Base-by-base conservation (phyloP, 2,113 vertebrate genomes). In the Malurus melanocephalus region DNA sequence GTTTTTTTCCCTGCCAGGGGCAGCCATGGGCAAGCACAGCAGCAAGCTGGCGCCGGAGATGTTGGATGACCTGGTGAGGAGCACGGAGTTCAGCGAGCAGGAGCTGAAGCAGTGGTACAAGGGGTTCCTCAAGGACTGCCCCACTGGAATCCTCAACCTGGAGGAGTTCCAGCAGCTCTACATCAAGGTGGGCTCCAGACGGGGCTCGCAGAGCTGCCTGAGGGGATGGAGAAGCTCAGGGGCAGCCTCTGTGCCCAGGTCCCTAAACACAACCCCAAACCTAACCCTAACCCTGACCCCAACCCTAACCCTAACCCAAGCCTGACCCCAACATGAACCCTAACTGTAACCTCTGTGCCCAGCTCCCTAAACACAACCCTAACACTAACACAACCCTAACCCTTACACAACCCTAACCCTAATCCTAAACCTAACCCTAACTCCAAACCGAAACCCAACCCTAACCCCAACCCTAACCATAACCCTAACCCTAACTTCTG, bases 21-120 rank as follows among this genome's bases (percentile, higher is more conserved):
- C 93, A 88, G 96, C 95, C 91, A 99, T 99, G 99, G 99, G 99
- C 93, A 99, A 99, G 95, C 98, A 98, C 93, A 99, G 98, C 98
- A 99, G 99, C 95, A 99, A 99, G 81, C 97, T 99, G 95, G 98
- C 99, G 78, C 99, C 99, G 0, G 99, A 99, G 97, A 98, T 99
- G 96, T 97, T 99, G 95, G 98, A 99, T 17, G 99, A 99, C 94
- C 96, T 99, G 96, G 98, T 99, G 85, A 98, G 98, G 95, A 99
- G 95, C 97, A 99, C 99, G 0, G 99, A 99, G 96, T 99, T 99
- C 96, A 99, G 98, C 9, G 99, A 99, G 95, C 98, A 98, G 35
- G 99, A 99, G 97, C 97, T 99, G 89, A 99, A 99, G 96, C 99
- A 99, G 96, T 99, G 99, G 99, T 99, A 99, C 96, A 99, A 99